A percentile compares a stretch with the other conserved stretches of the same genome.
These are phyloP conservation scores for Electrophaes corylata DNA, from an alignment of 2,888 invertebrate genomes.

Conservation along the genomic window DNA sequence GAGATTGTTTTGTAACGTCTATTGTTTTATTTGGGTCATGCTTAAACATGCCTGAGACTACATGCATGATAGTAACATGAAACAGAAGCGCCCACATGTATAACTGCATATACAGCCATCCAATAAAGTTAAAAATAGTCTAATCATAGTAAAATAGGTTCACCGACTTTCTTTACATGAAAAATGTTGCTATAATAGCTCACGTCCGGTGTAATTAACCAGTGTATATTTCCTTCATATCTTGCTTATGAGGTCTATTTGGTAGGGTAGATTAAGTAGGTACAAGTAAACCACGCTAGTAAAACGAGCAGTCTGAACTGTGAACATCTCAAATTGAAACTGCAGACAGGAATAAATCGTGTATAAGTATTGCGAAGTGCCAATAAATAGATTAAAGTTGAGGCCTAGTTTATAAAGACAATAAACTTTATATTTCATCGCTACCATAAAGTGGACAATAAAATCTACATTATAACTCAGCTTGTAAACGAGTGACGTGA, in stretches of 20 bases:
- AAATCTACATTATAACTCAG: constrained; percentile 34
- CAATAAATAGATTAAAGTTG: constrained; percentile 30
- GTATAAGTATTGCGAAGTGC: constrained; percentile 5
- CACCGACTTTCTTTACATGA: constrained; percentile 21
- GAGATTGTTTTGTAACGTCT: neutral
- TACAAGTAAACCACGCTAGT: too few relatives aligned
- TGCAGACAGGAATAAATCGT: neutral
- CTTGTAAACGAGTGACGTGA: constrained; percentile 2
- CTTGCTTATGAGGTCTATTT: too few relatives aligned
- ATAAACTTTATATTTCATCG: constrained; percentile 30
- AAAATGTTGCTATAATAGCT: constrained; percentile 6
- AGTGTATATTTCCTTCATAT: constrained; percentile 6
- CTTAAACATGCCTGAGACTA: neutral
- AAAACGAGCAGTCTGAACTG: neutral
- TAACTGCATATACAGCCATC: constrained; percentile 44
- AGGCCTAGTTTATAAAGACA: constrained; percentile 27
- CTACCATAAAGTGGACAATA: constrained; percentile 50
- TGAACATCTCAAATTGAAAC: neutral
- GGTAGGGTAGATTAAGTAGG: neutral
- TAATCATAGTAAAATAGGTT: constrained; percentile 4
- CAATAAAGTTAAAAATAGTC: constrained; percentile 32
- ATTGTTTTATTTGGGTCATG: neutral
- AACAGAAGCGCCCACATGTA: constrained; percentile 48
- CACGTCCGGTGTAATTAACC: constrained; percentile 11
- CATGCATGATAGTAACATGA: constrained; percentile 39